phyloP scores from a whole-genome alignment of 2,113 vertebrate genomes.

The Petroica traversi region DNA sequence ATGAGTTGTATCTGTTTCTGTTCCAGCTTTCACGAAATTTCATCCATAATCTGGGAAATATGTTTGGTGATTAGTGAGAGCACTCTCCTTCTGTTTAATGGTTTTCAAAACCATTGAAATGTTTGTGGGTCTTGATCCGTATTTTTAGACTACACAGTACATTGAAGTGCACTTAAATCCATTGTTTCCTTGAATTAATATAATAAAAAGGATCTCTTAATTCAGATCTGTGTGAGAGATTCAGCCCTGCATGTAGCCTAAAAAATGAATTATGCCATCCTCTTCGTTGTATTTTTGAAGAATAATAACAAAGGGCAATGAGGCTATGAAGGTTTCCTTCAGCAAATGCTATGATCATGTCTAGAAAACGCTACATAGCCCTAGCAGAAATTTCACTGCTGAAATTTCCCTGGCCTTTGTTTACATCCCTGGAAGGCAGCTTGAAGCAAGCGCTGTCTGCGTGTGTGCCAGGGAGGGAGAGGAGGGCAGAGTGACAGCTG shows the following conservation, averaged over 20 bases:
- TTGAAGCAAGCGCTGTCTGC: not conserved
- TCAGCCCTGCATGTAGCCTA: not conserved
- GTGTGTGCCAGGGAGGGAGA: not conserved
- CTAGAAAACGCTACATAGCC: not conserved
- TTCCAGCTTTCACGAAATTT: slow-evolving; percentile 24
- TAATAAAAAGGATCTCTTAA: not conserved
- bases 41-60: slow-evolving; percentile 42
- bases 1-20: not conserved
- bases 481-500: not conserved
- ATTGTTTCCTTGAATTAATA: not conserved
- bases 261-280: not conserved
- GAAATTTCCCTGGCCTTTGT: slow-evolving; percentile 5
- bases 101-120: not conserved
- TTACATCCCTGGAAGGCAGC: slow-evolving; percentile 1
- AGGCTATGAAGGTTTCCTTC: not conserved
- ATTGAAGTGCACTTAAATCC: not conserved
- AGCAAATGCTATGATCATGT: not conserved
- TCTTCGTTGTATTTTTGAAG: not conserved
- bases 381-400: not conserved
- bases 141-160: not conserved
- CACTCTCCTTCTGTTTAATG: not conserved
- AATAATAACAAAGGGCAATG: not conserved
- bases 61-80: slow-evolving; percentile 22
- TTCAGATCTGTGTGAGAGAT: not conserved
- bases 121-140: not conserved